Conservation (phyloP, 2,888 invertebrate genomes). For the Blastobasis adustella region DNA sequence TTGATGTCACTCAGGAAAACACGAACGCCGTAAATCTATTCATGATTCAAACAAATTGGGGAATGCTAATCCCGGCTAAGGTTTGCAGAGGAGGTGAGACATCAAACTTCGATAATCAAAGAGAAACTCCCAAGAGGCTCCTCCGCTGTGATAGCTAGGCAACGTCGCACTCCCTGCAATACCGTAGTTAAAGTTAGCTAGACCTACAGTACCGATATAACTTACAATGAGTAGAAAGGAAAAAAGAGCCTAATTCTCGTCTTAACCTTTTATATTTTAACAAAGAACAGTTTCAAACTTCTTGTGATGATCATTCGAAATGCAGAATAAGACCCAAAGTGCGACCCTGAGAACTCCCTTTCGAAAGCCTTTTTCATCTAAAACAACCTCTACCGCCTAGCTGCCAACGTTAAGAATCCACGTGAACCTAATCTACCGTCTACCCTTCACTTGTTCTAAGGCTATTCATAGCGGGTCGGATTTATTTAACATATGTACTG, state of each 20-base stretch:
- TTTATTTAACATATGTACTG: conserved; percentile 67
- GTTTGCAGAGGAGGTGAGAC: conserved; percentile 41
- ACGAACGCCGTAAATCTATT: too few relatives aligned
- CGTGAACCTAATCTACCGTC: not conserved
- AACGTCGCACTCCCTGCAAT: not conserved
- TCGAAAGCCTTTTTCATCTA: too few relatives aligned
- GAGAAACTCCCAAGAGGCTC: conserved; percentile 37
- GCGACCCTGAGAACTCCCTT: too few relatives aligned
- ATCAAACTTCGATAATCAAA: conserved; percentile 71
- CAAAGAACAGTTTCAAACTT: too few relatives aligned
- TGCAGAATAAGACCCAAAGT: too few relatives aligned
- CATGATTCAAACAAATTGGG: conserved; percentile 43
- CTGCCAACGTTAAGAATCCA: not conserved
- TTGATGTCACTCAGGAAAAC: too few relatives aligned
- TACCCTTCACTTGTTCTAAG: conserved; percentile 1
- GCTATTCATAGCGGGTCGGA: conserved; percentile 37
- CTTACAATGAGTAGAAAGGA: too few relatives aligned
- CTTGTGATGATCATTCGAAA: too few relatives aligned
- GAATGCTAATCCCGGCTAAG: conserved; percentile 57
- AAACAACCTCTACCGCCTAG: too few relatives aligned
- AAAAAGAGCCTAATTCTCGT: too few relatives aligned
- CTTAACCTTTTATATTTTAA: too few relatives aligned
- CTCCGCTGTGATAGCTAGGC: conserved; percentile 25
- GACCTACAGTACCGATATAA: too few relatives aligned
- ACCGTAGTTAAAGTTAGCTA: not conserved